phyloP scores from a whole-genome alignment of 2,113 vertebrate genomes.

The Serilophus lunatus region DNA sequence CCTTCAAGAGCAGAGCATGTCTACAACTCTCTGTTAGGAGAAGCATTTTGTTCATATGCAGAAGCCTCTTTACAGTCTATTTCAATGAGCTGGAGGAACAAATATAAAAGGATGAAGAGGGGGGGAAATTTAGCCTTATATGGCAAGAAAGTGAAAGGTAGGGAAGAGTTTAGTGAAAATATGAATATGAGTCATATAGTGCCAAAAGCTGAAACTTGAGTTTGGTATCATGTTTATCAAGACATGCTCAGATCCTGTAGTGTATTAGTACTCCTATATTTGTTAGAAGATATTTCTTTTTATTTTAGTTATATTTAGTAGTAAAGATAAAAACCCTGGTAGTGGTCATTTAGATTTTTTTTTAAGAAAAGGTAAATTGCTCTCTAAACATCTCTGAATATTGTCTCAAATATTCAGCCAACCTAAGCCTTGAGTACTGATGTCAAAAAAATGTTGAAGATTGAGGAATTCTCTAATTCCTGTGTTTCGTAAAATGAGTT shows the following conservation, averaged over 20 bases:
- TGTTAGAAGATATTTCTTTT: not conserved
- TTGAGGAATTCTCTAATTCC: not conserved
- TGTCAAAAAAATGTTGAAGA: not conserved
- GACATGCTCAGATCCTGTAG: not conserved
- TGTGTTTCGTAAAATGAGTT: not conserved
- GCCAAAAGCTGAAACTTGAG: not conserved
- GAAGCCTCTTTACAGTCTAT: not conserved
- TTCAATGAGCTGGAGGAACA: not conserved
- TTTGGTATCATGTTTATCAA: not conserved
- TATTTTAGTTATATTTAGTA: not conserved
- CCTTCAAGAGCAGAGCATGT: not conserved
- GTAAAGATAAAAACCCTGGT: not conserved
- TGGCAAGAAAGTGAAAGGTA: not conserved
- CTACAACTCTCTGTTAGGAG: not conserved
- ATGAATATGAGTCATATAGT: not conserved
- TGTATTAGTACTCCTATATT: not conserved
- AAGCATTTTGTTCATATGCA: not conserved
- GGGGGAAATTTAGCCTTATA: not conserved
- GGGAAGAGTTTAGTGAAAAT: not conserved
- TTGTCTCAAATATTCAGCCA: not conserved
- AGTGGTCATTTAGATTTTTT: not conserved
- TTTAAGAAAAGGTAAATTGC: not conserved
- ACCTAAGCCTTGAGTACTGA: not conserved
- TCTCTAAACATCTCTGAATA: not conserved
- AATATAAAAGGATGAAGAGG: not conserved